Evolutionary conservation across 2,113 vertebrate species (phyloP).

Genomic region (Pagrus major): DNA sequence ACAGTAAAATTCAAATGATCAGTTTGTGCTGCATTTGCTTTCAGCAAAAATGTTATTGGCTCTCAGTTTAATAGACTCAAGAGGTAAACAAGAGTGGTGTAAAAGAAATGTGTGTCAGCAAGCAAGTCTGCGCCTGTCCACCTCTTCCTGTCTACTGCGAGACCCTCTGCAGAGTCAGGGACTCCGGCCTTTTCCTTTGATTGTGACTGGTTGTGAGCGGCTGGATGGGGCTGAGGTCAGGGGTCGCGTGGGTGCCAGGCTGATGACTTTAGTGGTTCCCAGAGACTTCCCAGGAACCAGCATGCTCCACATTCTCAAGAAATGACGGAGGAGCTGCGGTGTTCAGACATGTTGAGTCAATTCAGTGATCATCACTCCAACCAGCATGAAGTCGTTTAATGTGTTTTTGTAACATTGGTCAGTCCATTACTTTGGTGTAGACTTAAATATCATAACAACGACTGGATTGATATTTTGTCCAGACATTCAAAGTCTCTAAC

Average conservation of each 20-base stretch:
- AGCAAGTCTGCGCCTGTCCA: slow-evolving; percentile 26
- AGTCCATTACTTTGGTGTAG: background rate
- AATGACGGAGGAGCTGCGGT: slow-evolving; percentile 10
- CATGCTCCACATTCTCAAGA: slow-evolving; percentile 69
- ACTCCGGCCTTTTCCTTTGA: slow-evolving; percentile 26
- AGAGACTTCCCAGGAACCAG: slow-evolving; percentile 37
- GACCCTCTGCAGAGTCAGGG: background rate
- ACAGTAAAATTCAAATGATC: slow-evolving; percentile 35
- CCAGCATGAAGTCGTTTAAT: background rate
- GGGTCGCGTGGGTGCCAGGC: slow-evolving; percentile 38
- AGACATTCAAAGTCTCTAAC: background rate
- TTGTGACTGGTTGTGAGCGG: slow-evolving; percentile 15
- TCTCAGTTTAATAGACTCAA: slow-evolving; percentile 7
- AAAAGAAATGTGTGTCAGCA: background rate
- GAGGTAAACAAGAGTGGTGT: slow-evolving; percentile 17
- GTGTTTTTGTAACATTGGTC: background rate
- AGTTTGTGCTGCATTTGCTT: slow-evolving; percentile 11
- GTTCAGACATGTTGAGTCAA: background rate
- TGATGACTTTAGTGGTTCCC: slow-evolving; percentile 45
- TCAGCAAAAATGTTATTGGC: slow-evolving; percentile 15
- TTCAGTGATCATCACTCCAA: background rate
- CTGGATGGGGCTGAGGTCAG: slow-evolving; percentile 52
- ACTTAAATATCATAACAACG: background rate
- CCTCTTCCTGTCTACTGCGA: slow-evolving; percentile 5
- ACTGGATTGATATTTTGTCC: background rate